phyloP scores from a whole-genome alignment of 2,797 vertebrate species.

The Neomorphus geoffroyi region DNA sequence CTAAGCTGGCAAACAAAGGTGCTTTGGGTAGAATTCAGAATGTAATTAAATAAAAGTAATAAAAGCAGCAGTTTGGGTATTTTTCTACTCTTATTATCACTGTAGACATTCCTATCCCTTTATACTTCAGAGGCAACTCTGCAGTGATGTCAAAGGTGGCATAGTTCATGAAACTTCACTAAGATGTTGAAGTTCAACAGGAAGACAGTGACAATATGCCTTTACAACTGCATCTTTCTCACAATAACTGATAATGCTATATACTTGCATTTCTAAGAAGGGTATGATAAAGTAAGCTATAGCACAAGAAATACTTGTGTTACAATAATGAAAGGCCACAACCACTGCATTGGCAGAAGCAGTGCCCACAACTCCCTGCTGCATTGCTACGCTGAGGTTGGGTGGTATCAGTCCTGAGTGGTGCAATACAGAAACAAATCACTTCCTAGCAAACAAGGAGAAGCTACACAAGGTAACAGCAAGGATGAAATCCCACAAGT shows the following conservation, averaged over 20 bases:
- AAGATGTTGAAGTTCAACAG: neutral
- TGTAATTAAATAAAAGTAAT: neutral
- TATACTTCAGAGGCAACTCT: neutral
- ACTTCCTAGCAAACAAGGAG: neutral
- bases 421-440: neutral
- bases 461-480: neutral
- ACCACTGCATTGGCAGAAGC: neutral
- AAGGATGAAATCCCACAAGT: neutral
- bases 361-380: neutral
- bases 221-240: neutral
- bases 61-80: neutral
- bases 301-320: neutral
- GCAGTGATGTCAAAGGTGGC: neutral
- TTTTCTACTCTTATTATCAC: neutral
- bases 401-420: neutral
- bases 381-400: neutral
- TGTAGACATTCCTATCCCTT: neutral
- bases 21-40: neutral
- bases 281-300: neutral
- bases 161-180: neutral
- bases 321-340: neutral
- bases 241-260: accelerated
- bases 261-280: too few species aligned
- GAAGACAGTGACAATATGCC: accelerated
- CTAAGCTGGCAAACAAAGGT: neutral